Conservation (phyloP, 35 echinoderm and acorn worm species). For the Chiridota heheva region DNA sequence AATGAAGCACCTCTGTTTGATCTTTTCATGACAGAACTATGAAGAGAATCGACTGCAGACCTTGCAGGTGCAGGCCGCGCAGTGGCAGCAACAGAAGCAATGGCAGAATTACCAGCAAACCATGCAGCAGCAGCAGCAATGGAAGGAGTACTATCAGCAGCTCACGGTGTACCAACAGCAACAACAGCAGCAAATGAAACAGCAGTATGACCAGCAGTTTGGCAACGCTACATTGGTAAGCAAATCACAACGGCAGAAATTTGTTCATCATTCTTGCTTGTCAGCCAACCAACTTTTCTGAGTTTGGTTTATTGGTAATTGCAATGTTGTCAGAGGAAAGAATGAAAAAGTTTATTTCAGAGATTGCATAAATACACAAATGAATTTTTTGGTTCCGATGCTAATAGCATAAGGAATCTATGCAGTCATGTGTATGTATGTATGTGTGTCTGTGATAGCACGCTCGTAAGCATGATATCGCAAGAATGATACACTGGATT, state of each 20-base stretch:
- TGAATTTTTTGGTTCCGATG: too few species aligned
- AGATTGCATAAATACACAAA: background rate
- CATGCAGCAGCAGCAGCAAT: constrained; percentile 11
- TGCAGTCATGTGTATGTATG: too few species aligned
- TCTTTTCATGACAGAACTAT: constrained; percentile 13
- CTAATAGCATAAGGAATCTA: too few species aligned
- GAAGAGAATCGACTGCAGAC: constrained; percentile 22
- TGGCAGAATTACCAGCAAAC: constrained; percentile 5
- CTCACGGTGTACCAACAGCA: constrained; percentile 37
- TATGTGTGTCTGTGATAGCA: too few species aligned
- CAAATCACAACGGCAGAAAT: background rate
- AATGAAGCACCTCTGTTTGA: too few species aligned
- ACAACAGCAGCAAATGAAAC: constrained; percentile 1
- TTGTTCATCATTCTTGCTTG: background rate
- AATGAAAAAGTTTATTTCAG: background rate
- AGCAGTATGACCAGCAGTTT: background rate
- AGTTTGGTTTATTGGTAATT: background rate
- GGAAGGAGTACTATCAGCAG: constrained; percentile 20
- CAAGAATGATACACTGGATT: too few species aligned
- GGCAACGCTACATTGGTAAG: background rate
- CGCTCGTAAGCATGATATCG: too few species aligned
- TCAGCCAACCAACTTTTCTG: background rate
- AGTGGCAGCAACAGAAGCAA: constrained; percentile 53
- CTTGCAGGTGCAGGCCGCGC: constrained; percentile 41
- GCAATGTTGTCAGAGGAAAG: background rate